Percentiles rank a stretch among this genome's conserved stretches.
Conservation (phyloP, 2,797 vertebrate genomes). For the Ptychobarbus kaznakovi region DNA sequence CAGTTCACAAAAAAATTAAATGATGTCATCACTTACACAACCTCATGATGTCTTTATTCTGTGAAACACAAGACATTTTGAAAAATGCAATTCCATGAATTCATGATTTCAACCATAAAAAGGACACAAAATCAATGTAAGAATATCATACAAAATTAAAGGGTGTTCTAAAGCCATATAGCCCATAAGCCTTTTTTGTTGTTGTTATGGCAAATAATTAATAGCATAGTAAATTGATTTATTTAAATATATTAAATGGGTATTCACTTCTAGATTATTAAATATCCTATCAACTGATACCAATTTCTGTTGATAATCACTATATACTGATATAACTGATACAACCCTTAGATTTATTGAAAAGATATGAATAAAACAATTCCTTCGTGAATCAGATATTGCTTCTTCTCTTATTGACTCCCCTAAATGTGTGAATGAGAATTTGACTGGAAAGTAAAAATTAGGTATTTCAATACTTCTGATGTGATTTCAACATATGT, state of each 20-base stretch:
- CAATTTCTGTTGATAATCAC: background rate
- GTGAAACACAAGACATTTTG: background rate
- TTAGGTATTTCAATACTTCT: background rate
- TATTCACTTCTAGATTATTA: background rate
- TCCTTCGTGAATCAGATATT: background rate
- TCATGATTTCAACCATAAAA: background rate
- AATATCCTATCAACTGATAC: background rate
- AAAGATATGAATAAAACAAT: background rate
- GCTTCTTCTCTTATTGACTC: background rate
- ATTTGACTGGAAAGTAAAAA: background rate
- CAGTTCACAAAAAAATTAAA: conserved; percentile 32
- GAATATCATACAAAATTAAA: background rate
- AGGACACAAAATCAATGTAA: background rate
- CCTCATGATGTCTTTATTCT: background rate
- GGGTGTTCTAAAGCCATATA: background rate
- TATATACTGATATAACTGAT: background rate
- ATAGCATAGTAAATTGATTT: background rate
- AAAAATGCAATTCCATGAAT: background rate
- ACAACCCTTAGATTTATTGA: background rate
- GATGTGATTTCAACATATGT: background rate
- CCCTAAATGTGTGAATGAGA: background rate
- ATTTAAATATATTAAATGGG: background rate
- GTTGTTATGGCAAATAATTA: background rate
- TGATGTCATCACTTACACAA: background rate
- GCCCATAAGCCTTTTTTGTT: background rate